Evolutionary conservation across 2,113 vertebrate genomes (phyloP).

Genomic region (Pyrgilauda ruficollis): DNA sequence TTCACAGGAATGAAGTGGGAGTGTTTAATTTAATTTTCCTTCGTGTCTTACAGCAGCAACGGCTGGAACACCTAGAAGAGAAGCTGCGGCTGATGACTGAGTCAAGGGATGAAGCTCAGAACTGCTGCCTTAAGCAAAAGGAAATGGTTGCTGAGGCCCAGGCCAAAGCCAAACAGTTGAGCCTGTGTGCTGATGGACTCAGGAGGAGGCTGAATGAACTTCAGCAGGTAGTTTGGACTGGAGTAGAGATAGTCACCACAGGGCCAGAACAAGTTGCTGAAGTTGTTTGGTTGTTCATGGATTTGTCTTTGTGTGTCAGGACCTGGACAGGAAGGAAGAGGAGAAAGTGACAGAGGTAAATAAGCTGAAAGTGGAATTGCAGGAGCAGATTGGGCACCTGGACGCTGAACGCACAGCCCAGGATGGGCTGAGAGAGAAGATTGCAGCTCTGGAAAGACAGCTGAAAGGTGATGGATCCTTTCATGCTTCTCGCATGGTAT

Average conservation of each 20-base stretch:
- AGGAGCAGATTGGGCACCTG: conserved; percentile 87
- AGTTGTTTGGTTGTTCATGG: not conserved
- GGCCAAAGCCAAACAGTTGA: conserved; percentile 76
- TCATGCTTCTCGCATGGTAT: not conserved
- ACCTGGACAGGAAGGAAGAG: conserved; percentile 86
- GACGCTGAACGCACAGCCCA: conserved; percentile 83
- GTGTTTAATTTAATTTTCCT: not conserved
- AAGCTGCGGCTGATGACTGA: conserved; percentile 80
- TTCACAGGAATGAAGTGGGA: not conserved
- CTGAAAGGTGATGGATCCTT: conserved; percentile 80
- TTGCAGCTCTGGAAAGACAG: conserved; percentile 85
- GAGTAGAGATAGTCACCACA: not conserved
- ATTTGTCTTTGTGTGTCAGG: conserved; percentile 69
- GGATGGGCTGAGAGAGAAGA: conserved; percentile 84
- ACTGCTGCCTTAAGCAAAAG: conserved; percentile 84
- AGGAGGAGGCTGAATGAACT: conserved; percentile 82
- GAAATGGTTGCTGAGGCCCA: conserved; percentile 82
- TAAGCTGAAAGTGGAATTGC: conserved; percentile 85
- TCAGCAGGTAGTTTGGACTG: conserved; percentile 79
- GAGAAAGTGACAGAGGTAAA: conserved; percentile 86
- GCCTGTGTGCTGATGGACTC: conserved; percentile 78
- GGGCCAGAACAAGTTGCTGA: not conserved
- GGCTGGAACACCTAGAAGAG: conserved; percentile 82
- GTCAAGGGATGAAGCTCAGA: conserved; percentile 85
- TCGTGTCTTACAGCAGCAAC: conserved; percentile 78